Evolutionary conservation across 2,113 vertebrate species (phyloP).

Genomic region (Hemiprocne comata): DNA sequence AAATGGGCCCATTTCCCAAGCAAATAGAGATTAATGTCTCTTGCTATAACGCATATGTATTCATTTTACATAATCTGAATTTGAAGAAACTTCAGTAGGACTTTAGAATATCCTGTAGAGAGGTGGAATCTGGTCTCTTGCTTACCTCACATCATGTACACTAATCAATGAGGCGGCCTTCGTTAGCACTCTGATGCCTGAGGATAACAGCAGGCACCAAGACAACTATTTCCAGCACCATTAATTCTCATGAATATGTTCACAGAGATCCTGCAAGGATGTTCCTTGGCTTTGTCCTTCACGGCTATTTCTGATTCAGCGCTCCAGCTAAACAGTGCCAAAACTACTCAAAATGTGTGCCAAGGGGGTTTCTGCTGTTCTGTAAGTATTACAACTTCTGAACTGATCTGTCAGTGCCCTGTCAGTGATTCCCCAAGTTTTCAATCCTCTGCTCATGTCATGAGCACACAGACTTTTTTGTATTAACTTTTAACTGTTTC

Average conservation of each 20-base stretch:
- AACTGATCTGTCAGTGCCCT: neutral
- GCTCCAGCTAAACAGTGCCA: neutral
- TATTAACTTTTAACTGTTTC: neutral
- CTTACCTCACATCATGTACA: neutral
- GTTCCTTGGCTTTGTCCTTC: neutral
- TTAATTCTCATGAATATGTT: conserved; percentile 19
- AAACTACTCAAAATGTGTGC: neutral
- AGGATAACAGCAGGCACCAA: neutral
- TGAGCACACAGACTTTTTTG: neutral
- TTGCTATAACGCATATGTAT: neutral
- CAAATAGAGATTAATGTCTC: neutral
- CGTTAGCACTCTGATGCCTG: neutral
- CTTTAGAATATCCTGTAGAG: neutral
- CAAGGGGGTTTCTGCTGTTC: neutral
- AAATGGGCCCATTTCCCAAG: neutral
- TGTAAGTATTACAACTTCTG: neutral
- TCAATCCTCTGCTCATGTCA: neutral
- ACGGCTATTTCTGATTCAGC: neutral
- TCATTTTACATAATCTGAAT: neutral
- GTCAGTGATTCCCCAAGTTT: neutral
- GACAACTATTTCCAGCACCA: neutral
- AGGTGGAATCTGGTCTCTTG: neutral
- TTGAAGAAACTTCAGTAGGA: neutral
- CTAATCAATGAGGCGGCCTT: neutral
- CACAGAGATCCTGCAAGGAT: conserved; percentile 4